Evolutionary conservation across 2,113 vertebrate species (phyloP), one percentile per base, ranked within the genome.

Genomic region (Lophotis ruficrista): DNA sequence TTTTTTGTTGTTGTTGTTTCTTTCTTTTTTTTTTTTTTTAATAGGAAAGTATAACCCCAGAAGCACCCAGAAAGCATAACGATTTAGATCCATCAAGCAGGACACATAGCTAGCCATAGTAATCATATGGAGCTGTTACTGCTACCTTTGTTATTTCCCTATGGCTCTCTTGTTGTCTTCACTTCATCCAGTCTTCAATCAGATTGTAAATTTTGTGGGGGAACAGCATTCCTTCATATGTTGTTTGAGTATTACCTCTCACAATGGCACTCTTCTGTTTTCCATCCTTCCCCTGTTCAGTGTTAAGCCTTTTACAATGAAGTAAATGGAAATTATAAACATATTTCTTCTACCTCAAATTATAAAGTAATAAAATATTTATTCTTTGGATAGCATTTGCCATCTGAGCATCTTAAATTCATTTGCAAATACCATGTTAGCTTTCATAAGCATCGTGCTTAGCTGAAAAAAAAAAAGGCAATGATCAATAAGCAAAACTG

Each of bases 141-240:
- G 20, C 47, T 92, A n/a, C 43, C 71, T 94, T 30, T 76, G 28
- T 88, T 95, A 90, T 93, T 95, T 91, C 58, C 79, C 58, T 6
- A 5, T 81, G 75, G 75, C 13, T 73, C 71, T 47, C 58, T 86
- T 89, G 43, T 75, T 86, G 54, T 60, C 43, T 87, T 94, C 87
- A 60, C 48, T 89, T 89, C 48, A 77, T 70, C 14, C 6, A 41
- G 41, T 83, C 70, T 90, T 94, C 77, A 72, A 68, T 94, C 65
- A 82, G 62, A 57, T 62, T 70, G 50, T 54, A 76, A 80, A 65
- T 65, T 93, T 93, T 80, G n/a, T 80, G 37, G 53, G 28, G 23
- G 18, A 88, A 85, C 35, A 76, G 2, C 22, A 50, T 91, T 89
- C 21, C 84, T 93, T 77, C 41, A 13, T 62, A 1, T 20, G 5